Base-by-base conservation (phyloP, 35 echinoderm and acorn worm genomes). In the Patiria miniata region DNA sequence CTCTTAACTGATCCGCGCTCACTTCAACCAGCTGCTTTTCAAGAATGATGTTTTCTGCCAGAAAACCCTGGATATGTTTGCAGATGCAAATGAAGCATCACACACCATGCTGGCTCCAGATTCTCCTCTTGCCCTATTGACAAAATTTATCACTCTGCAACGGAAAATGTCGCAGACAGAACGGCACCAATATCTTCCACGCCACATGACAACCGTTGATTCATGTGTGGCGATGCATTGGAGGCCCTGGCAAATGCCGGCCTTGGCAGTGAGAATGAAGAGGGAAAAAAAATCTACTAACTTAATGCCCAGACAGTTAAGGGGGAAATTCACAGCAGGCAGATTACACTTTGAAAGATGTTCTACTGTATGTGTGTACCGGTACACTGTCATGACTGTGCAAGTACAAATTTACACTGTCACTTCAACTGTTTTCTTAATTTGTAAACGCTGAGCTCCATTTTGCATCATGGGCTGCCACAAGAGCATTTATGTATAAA, bases 151-250 rank as follows among this genome's bases (percentile, higher is more conserved):
- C 65, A 73, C 65, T 73, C 65, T 73, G 29, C 65, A 34, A 73
- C 34, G 22, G 65, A 73, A 73, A 73, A 73, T 30, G 65, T 73
- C 65, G 29, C 65, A 73, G 65, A 73, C 65, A 73, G 65, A 32
- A 10, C 14, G 65, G 65, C 65, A 73, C 65, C 65, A 16, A 36
- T 34, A 30, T 73, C 34, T 73, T 73, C 65, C 65, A 73, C 23
- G 21, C 26, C 19, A 23, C 23, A 26, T 28, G 65, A 34, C 65
- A 73, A 9, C 65, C 65, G 34, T 73, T 73, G 65, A 73, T 14
- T 73, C 65, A 30, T 28, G 65, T 26, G 65, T 26, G 21, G 65
- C 65, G 14, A 30, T 73, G 26, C 14, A 23, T 14, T 73, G 65
- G 10, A 14, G 65, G 14, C 34, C 26, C 57, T 60, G 65, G 65